Conservation (phyloP, 2,113 vertebrate genomes). For the Halcyon senegalensis region DNA sequence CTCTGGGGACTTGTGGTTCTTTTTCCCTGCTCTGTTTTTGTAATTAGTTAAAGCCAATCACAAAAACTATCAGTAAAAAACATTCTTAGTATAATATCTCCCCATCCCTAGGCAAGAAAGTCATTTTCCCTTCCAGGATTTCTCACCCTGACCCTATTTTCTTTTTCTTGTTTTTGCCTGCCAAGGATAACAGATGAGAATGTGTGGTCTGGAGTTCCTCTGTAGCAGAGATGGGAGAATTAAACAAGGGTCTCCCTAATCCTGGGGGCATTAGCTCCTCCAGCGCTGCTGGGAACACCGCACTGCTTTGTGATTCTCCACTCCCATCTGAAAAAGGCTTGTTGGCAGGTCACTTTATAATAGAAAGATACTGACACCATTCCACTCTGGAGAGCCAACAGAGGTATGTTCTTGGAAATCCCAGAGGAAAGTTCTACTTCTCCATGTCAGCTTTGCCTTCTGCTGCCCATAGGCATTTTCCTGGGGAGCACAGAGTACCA, state of each 20-base stretch:
- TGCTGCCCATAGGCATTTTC: background rate
- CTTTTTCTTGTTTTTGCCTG: background rate
- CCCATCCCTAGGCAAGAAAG: background rate
- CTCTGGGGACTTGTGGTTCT: background rate
- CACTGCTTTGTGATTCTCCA: background rate
- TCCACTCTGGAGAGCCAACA: background rate
- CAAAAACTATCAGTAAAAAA: background rate
- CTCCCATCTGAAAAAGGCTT: background rate
- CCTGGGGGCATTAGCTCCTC: background rate
- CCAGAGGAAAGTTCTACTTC: background rate
- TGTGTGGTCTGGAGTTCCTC: fast-evolving
- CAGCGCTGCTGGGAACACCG: background rate
- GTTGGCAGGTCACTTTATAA: background rate
- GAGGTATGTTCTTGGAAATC: background rate
- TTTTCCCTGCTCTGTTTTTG: background rate
- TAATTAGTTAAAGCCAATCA: background rate
- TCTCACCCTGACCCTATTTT: background rate
- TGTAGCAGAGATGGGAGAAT: background rate
- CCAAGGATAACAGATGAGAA: background rate
- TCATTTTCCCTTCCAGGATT: background rate
- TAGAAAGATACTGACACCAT: background rate
- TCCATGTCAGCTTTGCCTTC: background rate
- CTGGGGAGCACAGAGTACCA: background rate
- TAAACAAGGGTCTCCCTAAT: fast-evolving
- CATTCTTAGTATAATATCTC: background rate